A percentile compares a stretch with the other conserved stretches of the same genome.
phyloP scores from a whole-genome alignment of 1,140 invertebrate species.

The Holotrichia oblita region DNA sequence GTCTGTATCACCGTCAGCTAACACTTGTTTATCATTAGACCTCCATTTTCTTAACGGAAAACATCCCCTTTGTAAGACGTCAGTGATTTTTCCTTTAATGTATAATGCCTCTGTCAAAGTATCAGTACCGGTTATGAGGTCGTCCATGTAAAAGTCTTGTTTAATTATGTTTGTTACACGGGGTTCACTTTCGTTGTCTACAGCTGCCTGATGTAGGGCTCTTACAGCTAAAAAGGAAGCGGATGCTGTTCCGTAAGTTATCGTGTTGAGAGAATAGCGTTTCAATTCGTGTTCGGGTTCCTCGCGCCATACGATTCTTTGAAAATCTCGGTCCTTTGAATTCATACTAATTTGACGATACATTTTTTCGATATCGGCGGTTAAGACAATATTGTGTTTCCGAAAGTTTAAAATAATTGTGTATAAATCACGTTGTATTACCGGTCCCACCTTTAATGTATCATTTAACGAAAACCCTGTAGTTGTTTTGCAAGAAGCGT shows the following conservation, averaged over 20 bases:
- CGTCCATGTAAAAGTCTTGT: neutral
- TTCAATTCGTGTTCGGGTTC: slow-evolving; percentile 43
- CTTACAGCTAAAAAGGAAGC: slow-evolving; percentile 38
- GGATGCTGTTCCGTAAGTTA: slow-evolving; percentile 54
- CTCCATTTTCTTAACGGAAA: slow-evolving; percentile 7
- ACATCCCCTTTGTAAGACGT: neutral
- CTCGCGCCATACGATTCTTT: slow-evolving; percentile 43
- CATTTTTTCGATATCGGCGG: slow-evolving; percentile 61
- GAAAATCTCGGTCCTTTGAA: slow-evolving; percentile 51
- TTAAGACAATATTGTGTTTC: slow-evolving; percentile 36
- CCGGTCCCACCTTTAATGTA: slow-evolving; percentile 48
- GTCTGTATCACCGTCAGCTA: no score
- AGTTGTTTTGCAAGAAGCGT: no score
- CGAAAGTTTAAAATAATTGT: slow-evolving; percentile 47
- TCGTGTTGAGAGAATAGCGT: slow-evolving; percentile 49
- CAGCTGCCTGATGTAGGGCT: neutral
- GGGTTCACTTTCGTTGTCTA: neutral
- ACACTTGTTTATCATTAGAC: neutral
- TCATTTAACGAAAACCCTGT: no score
- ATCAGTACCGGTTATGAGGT: neutral
- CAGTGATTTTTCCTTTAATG: neutral
- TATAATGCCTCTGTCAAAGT: neutral
- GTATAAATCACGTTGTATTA: slow-evolving; percentile 47
- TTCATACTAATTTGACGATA: slow-evolving; percentile 59
- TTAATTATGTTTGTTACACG: neutral